Base-by-base conservation (phyloP, 1,140 invertebrate genomes). In the Dinothrombium tinctorium region DNA sequence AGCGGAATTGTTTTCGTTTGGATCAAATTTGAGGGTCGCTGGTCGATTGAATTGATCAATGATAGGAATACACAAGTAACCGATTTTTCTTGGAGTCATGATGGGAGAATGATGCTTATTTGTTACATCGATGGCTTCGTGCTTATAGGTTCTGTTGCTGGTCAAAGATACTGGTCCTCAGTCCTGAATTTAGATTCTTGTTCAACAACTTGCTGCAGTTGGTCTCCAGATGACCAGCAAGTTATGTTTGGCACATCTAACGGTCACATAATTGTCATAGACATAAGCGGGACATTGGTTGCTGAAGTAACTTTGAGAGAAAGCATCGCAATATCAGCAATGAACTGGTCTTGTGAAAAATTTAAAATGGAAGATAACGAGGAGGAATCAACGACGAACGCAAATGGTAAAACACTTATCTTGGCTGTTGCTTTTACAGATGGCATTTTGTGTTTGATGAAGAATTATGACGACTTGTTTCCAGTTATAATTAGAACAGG, bases 31-130 rank as follows among this genome's bases (percentile, higher is more conserved):
- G 90, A 96, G 56, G 87, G 89, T 6, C 68, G 89, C 11, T 98
- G 90, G 90, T 94, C 86, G 43, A 94, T 96, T 48, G 92, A 98
- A 62, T 67, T 96, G 38, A 95, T 98, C 53, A 98, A 98, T 57
- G 92, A 98, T 61, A 66, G 90, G 20, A 92, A 78, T 53, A 92
- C 82, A 1, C 82, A 87, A 31, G 87, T 95, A 9, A 65, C 63
- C 12, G 83, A 95, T 61, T 94, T 96, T 62, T 81, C 81, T 19
- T 96, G 92, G 92, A 92, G 83, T 0, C 89, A 96, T 55, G 89
- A 95, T 62, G 92, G 92, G 9, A 67, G 86, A 35, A 92, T 95
- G 81, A 90, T 90, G 1, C 66, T 96, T 12, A 96, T 96, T 51
- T 94, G 86, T 56, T 98, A 96, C 59, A 80, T 86, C 71, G 86